Percentiles rank a stretch among this genome's conserved stretches.
Evolutionary conservation across 35 echinoderm and acorn worm species (phyloP).

Genomic region (Antedon bifida): DNA sequence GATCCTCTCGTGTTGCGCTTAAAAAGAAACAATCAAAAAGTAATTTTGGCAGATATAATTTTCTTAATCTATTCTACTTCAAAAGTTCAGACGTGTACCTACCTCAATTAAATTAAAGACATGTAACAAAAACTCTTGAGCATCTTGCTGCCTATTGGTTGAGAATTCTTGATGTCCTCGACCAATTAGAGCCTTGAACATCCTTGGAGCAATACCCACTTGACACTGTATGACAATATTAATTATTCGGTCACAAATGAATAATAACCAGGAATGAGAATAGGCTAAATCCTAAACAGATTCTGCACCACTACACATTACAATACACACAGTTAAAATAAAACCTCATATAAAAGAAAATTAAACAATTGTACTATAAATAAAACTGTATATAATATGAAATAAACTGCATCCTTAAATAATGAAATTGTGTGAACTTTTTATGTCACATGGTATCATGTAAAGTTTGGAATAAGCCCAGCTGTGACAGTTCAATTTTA

Average conservation of each 20-base stretch:
- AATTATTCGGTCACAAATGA: not conserved
- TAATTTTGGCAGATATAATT: not conserved
- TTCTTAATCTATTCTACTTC: not conserved
- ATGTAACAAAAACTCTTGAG: constrained; percentile 81
- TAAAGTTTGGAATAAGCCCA: no score
- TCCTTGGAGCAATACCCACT: constrained; percentile 80
- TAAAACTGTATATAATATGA: no score
- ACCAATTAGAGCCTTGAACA: constrained; percentile 73
- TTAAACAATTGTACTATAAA: no score
- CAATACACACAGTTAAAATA: no score
- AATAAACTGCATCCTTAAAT: no score
- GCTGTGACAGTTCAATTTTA: no score
- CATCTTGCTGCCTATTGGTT: constrained; percentile 94
- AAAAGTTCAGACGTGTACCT: not conserved
- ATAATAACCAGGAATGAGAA: not conserved
- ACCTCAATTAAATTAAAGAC: constrained; percentile 79
- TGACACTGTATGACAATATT: constrained; percentile 30
- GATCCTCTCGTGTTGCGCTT: constrained; percentile 61
- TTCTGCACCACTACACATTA: no score
- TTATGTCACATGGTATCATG: no score
- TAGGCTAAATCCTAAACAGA: not conserved
- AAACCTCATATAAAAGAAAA: no score
- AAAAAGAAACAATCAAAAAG: not conserved
- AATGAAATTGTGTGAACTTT: no score
- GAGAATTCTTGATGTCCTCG: constrained; percentile 83